Base-by-base conservation (phyloP, 2,888 invertebrate genomes). In the Stegophylla sp. region DNA sequence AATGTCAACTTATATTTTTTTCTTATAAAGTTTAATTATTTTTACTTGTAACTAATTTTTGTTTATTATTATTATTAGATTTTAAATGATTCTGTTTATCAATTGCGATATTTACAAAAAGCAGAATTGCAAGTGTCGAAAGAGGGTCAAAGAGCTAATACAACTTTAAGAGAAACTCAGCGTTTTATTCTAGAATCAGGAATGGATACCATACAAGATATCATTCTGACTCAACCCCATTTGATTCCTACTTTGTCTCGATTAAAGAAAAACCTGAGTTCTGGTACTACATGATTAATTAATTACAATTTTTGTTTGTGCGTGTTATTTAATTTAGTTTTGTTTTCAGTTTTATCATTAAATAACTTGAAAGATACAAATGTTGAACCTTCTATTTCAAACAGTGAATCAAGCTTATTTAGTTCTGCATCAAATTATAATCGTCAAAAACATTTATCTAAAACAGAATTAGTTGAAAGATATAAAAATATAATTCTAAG, bases 61-160 rank as follows among this genome's bases (percentile, higher is more conserved):
- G 3, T 10, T 3, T 3, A 26, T 9, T 59, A 26, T 26, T 26
- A 59, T 61, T 59, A 59, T 84, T 83, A 89, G 89, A 87, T 87
- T 45, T 86, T 90, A 64, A 86, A 88, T 41, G 91, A 91, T 84
- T 86, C 91, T 51, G 90, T 91, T 85, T 86, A 89, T 84, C 87
- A 89, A 85, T 86, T 91, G 83, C 88, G 89, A 81, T 90, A 89
- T 86, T 86, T 89, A 61, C 88, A 88, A 84, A 83, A 87, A 28
- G 85, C 85, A 64, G 88, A 87, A 82, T 75, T 83, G 84, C 86
- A 84, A 84, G 85, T 64, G 85, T 86, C 87, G 77, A 86, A 86
- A 0, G 84, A 84, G 66, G 85, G 85, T 26, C 85, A 85, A 28
- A 85, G 83, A 61, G 88, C 88, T 84, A 86, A 87, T 66, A 85